Evolutionary conservation across 2,113 vertebrate genomes (phyloP).

Genomic region (Takifugu flavidus): DNA sequence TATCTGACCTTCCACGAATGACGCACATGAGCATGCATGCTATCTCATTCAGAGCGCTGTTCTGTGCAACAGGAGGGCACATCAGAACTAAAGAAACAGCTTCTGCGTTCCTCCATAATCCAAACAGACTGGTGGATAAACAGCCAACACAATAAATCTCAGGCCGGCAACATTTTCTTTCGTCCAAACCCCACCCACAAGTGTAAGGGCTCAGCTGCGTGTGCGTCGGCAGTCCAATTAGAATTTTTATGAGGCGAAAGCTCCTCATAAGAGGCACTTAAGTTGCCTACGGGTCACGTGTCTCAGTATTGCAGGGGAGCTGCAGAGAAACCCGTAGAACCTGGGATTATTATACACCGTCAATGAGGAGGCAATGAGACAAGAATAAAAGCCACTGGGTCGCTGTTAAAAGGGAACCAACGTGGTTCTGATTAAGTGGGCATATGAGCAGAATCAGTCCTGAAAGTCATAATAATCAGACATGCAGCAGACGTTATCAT

Average conservation of each 20-base stretch:
- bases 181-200: constrained; percentile 14
- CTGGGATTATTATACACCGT: constrained; percentile 11
- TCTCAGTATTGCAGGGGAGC: constrained; percentile 7
- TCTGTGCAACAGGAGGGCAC: constrained; percentile 11
- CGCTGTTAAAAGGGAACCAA: constrained; percentile 27
- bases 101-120: constrained; percentile 38
- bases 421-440: not conserved
- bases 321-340: not conserved
- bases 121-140: constrained; percentile 48
- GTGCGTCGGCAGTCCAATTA: constrained; percentile 40
- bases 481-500: constrained; percentile 8
- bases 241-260: constrained; percentile 34
- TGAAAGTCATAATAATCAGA: too few relatives aligned
- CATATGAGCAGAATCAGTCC: not conserved
- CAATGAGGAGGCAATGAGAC: not conserved
- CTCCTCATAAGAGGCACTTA: constrained; percentile 27
- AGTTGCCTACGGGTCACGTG: constrained; percentile 13
- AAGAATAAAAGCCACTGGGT: constrained; percentile 7
- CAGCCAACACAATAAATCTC: constrained; percentile 40
- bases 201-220: constrained; percentile 49
- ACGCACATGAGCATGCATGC: not conserved
- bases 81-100: constrained; percentile 25
- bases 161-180: constrained; percentile 34
- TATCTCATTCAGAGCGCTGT: constrained; percentile 22
- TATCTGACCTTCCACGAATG: constrained; percentile 14